Evolutionary conservation across 2,113 vertebrate genomes (phyloP), one percentile per base, ranked within the genome.

Genomic region (Anoura caudifer): DNA sequence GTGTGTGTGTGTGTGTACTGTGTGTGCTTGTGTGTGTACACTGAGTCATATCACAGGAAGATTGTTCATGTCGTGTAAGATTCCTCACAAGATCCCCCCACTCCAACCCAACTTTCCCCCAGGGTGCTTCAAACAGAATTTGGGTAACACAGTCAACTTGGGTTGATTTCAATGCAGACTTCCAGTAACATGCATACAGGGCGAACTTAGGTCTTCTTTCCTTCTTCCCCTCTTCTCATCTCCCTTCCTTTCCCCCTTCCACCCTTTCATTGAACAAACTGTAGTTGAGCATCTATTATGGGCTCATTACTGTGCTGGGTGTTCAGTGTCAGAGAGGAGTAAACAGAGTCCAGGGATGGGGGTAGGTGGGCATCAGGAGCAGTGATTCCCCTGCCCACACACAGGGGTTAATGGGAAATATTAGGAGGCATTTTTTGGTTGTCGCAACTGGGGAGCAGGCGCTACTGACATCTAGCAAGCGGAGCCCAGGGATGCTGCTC

Each of bases 161-260:
- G 70, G 7, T 54, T 61, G 63, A 13, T 33, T 15, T n/a, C 70
- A 17, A 36, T 41, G 22, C 11, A 76, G 20, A 56, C 70, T 72
- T 31, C 7, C 38, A 5, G 4, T 52, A 26, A 36, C 75, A n/a
- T 2, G n/a, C 4, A 0, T 10, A 24, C 9, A 17, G 14, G 33
- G 45, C 2, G 52, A 75, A 54, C 38, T 9, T 17, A 19, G 59
- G 22, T 13, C 28, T 22, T 69, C 28, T 28, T 52, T 19, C 31
- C 5, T 45, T 5, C 11, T 56, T 38, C 31, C 11, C 1, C 33
- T 20, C 24, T 50, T 45, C 16, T 36, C 6, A 9, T 31, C 7
- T 61, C 22, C 12, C 31, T 26, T 36, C 22, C 11, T 45, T 33
- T 17, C 45, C 22, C 59, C 43, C 14, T 47, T 52, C 67, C n/a